These are phyloP conservation scores for Chrysina gloriosa DNA, from an alignment of 2,888 invertebrate species.

Conservation along the genomic window DNA sequence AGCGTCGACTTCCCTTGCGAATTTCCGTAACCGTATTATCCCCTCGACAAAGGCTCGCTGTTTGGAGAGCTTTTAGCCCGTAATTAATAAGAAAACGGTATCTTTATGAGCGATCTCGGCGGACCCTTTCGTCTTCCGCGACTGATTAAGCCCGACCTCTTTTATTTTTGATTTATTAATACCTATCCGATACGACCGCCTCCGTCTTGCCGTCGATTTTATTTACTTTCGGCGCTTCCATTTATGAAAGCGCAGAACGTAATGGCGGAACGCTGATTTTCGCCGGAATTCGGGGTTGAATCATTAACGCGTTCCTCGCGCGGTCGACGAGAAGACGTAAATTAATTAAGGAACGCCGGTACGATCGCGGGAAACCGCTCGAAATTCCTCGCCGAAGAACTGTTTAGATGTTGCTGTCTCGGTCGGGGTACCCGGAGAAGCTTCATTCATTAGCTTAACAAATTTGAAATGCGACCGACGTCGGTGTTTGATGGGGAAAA, in stretches of 20 bases:
- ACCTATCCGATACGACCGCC: too few species aligned
- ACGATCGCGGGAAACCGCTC: background rate
- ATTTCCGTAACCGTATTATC: slow-evolving; percentile 4
- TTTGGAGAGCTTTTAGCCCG: slow-evolving; percentile 3
- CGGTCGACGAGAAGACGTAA: slow-evolving; percentile 31
- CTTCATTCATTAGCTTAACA: slow-evolving; percentile 31
- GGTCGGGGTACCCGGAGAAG: background rate
- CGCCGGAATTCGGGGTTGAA: slow-evolving; percentile 33
- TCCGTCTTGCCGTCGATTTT: too few species aligned
- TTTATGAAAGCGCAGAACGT: too few species aligned
- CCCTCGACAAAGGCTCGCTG: background rate
- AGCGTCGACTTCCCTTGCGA: background rate
- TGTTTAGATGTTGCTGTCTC: background rate
- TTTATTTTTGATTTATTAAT: slow-evolving; percentile 35
- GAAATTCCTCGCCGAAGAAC: background rate
- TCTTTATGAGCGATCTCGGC: slow-evolving; percentile 16
- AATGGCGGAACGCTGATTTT: slow-evolving; percentile 37
- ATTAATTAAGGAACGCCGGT: slow-evolving; percentile 28
- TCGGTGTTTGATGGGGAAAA: slow-evolving; percentile 16
- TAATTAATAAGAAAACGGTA: slow-evolving; percentile 26
- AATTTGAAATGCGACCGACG: slow-evolving; percentile 30
- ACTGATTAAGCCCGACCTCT: slow-evolving; percentile 12
- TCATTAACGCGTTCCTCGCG: slow-evolving; percentile 26
- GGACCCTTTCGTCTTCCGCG: slow-evolving; percentile 10
- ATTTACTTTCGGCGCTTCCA: too few species aligned